These are phyloP conservation scores for Drosophila testacea DNA, from an alignment of 2,888 invertebrate species.

Conservation along the genomic window DNA sequence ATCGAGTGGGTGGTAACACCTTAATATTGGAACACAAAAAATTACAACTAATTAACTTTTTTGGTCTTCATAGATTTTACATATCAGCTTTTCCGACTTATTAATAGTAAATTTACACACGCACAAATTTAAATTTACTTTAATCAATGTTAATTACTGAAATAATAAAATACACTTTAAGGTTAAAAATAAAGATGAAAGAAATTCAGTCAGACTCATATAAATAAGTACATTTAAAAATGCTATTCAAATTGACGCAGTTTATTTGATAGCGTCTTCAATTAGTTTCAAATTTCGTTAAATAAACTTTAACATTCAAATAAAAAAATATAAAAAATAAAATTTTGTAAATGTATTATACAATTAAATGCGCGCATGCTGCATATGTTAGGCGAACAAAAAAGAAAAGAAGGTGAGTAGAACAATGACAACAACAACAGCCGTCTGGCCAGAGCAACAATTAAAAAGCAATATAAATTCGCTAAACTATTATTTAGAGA, in stretches of 20 bases:
- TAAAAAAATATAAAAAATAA: slow-evolving; percentile 6
- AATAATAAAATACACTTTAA: not conserved
- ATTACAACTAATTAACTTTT: too few species aligned
- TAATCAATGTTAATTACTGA: too few species aligned
- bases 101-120: too few species aligned
- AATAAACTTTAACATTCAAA: slow-evolving; percentile 11
- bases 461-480: slow-evolving; percentile 73
- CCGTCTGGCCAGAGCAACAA: slow-evolving; percentile 41
- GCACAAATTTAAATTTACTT: too few species aligned
- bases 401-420: slow-evolving; percentile 6
- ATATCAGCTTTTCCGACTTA: too few species aligned
- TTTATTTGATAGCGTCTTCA: slow-evolving; percentile 17
- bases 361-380: slow-evolving; percentile 27
- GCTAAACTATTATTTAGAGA: slow-evolving; percentile 69
- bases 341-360: slow-evolving; percentile 15
- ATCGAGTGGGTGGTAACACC: too few species aligned
- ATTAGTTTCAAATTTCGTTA: slow-evolving; percentile 26
- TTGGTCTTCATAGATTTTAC: too few species aligned
- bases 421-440: slow-evolving; percentile 10
- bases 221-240: not conserved
- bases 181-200: not conserved
- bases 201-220: not conserved
- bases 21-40: too few species aligned
- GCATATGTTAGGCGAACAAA: slow-evolving; percentile 44
- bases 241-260: slow-evolving; percentile 14